phyloP scores from a whole-genome alignment of 2,113 vertebrate genomes.

The Cariama cristata region DNA sequence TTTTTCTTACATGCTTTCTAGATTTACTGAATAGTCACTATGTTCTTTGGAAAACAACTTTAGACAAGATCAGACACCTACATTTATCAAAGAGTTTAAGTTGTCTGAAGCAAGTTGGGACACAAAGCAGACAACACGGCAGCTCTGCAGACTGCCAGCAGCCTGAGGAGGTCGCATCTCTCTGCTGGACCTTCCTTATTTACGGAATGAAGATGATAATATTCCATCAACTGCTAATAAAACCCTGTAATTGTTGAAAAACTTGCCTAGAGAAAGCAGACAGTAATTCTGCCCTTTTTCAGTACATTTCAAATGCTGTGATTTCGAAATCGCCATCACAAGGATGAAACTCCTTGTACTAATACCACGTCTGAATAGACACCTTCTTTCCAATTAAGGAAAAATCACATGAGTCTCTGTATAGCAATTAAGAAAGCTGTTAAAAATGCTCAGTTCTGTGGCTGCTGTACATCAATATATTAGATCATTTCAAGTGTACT shows the following conservation, averaged over 20 bases:
- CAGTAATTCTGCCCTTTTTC: not conserved
- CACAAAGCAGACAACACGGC: not conserved
- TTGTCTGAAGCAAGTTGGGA: not conserved
- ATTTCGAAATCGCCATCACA: not conserved
- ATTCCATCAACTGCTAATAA: not conserved
- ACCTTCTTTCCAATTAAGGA: not conserved
- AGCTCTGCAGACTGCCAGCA: not conserved
- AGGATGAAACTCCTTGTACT: not conserved
- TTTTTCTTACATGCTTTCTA: not conserved
- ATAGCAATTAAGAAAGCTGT: not conserved
- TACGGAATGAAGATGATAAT: not conserved
- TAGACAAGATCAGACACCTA: not conserved
- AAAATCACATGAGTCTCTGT: not conserved
- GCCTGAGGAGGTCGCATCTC: not conserved
- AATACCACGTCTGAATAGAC: rapidly evolving
- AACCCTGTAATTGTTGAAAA: not conserved
- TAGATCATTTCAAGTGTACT: not conserved
- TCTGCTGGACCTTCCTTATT: not conserved
- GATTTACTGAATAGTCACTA: not conserved
- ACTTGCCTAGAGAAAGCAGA: not conserved
- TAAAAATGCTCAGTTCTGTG: not conserved
- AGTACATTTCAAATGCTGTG: not conserved
- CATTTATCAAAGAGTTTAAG: conserved; percentile 18
- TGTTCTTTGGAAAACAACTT: not conserved
- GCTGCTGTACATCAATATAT: not conserved